These are phyloP conservation scores for Chinchilla lanigera DNA, from an alignment of 2,113 vertebrate species.

Conservation along the genomic window DNA sequence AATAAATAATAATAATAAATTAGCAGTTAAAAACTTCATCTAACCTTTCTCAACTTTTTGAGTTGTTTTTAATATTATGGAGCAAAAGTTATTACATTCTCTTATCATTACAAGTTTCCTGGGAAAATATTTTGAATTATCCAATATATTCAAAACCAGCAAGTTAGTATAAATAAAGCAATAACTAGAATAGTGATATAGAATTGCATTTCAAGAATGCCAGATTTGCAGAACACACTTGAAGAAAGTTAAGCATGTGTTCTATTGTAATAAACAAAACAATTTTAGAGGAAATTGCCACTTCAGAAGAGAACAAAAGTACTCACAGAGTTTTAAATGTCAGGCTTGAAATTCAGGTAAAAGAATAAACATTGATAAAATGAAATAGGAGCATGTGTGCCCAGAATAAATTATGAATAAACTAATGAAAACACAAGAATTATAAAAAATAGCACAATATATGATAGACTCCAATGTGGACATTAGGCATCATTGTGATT, in stretches of 20 bases:
- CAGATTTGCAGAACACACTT: background rate
- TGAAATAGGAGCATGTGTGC: background rate
- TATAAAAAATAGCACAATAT: background rate
- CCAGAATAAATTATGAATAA: background rate
- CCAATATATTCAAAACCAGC: background rate
- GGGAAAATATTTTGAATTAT: background rate
- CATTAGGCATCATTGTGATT: background rate
- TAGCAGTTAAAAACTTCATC: background rate
- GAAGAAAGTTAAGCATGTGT: constrained; percentile 20
- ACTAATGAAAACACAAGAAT: background rate
- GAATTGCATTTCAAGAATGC: background rate
- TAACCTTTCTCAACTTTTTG: background rate
- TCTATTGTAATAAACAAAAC: constrained; percentile 48
- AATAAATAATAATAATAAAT: background rate
- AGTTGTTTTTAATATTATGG: background rate
- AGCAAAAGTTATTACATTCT: background rate
- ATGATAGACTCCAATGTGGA: background rate
- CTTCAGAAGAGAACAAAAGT: constrained; percentile 22
- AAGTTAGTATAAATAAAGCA: constrained; percentile 15
- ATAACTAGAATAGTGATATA: background rate
- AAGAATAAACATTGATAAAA: constrained; percentile 32
- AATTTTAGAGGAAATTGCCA: constrained; percentile 46
- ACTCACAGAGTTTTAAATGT: background rate
- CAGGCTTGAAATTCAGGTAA: background rate
- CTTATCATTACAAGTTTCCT: background rate